Evolutionary conservation across 2,888 invertebrate species (phyloP), one percentile per base, ranked within the genome.

Genomic region (Eledona agricola): DNA sequence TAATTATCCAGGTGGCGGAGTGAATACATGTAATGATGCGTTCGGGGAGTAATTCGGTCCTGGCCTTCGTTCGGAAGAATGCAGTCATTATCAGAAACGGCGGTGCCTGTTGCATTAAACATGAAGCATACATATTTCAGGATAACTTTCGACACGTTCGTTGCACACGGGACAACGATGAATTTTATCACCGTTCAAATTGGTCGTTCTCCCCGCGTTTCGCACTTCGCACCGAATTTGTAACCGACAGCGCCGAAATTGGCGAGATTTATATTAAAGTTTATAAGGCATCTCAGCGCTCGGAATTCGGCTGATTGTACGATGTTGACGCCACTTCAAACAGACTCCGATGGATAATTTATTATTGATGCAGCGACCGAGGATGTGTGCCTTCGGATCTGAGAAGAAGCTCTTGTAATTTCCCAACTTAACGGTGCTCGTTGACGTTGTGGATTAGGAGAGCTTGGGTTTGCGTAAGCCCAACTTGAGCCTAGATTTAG

Each of bases 111-210:
- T 72, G 72, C 71, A 72, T 72, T 71, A 72, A 71, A 71, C 72
- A 72, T 72, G 71, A 72, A 69, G 60, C 67, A 64, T 68, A 67
- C 69, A 70, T 70, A 71, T 71, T 70, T 70, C 67, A 67, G 67
- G 66, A 64, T 63, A 68, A 67, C 66, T 68, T 67, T 71, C 64
- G 70, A 69, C 67, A 67, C 68, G 69, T 67, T 65, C 60, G 57
- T 52, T 60, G 59, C 59, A 53, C 56, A 55, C 38, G 31, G 54
- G 35, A 38, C 55, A 51, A n/a, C 58, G 58, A 59, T 62, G 62
- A 64, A 64, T 66, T 64, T 66, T 66, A 66, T 66, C 63, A 57
- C 51, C 63, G 64, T 57, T 65, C 64, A 66, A 65, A 67, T 67
- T 65, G 66, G 65, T 60, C 63, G 64, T 63, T 62, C 60, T 50